Conservation (phyloP, 2,888 invertebrate genomes). For the Crossocerus cetratus region DNA sequence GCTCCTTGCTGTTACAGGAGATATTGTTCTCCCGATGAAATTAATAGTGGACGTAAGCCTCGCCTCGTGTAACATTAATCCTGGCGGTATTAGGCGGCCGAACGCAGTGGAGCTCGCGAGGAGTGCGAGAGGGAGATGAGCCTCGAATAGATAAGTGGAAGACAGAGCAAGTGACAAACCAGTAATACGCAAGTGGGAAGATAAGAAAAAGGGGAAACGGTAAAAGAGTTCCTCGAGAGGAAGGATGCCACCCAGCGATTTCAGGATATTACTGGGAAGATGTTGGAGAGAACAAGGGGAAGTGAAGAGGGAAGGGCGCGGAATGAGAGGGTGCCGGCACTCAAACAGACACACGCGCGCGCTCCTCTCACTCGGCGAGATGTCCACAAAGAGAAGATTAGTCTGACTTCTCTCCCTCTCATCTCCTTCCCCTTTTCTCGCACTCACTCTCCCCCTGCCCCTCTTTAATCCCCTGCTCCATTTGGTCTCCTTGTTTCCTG, state of each 20-base stretch:
- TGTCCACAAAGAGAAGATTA: slow-evolving; percentile 59
- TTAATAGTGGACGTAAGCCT: slow-evolving; percentile 70
- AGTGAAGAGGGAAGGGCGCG: slow-evolving; percentile 30
- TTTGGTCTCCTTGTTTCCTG: slow-evolving; percentile 3
- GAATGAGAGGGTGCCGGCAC: slow-evolving; percentile 30
- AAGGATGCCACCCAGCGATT: slow-evolving; percentile 48
- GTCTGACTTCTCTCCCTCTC: slow-evolving; percentile 32
- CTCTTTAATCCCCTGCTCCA: slow-evolving; percentile 35
- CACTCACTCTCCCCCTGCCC: slow-evolving; percentile 8
- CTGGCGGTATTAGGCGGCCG: slow-evolving; percentile 68
- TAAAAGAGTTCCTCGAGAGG: slow-evolving; percentile 47
- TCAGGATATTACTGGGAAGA: slow-evolving; percentile 61
- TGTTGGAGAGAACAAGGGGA: slow-evolving; percentile 40
- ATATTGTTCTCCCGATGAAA: slow-evolving; percentile 72
- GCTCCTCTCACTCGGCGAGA: slow-evolving; percentile 42
- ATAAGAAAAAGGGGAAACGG: slow-evolving; percentile 23
- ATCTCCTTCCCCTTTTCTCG: slow-evolving; percentile 7
- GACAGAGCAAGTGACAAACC: slow-evolving; percentile 33
- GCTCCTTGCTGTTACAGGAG: slow-evolving; percentile 59
- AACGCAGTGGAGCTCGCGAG: too few species aligned
- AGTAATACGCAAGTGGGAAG: slow-evolving; percentile 18
- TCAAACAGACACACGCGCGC: slow-evolving; percentile 43
- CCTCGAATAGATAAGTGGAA: slow-evolving; percentile 23
- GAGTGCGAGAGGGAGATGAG: slow-evolving; percentile 18
- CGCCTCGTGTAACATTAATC: slow-evolving; percentile 71